Evolutionary conservation across 2,888 invertebrate genomes (phyloP).

Genomic region (Marasmarcha lunaedactyla): DNA sequence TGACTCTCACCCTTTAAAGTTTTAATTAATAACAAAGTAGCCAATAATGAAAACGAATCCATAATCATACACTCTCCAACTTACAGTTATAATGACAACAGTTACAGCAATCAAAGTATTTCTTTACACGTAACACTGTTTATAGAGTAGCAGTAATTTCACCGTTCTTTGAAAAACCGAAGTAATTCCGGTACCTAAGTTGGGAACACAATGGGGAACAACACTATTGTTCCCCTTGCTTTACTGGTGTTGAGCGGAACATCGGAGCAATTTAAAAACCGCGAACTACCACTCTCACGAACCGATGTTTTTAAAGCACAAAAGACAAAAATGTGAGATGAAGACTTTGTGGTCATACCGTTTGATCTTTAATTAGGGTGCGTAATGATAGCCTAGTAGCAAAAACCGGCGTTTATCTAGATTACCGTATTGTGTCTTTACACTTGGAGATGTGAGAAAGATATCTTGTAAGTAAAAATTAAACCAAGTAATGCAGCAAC

Average conservation of each 20-base stretch:
- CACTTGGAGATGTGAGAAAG: constrained; percentile 26
- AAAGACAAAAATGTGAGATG: constrained; percentile 51
- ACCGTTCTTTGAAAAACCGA: no score
- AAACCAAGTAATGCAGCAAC: neutral
- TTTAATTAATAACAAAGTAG: no score
- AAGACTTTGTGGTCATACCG: constrained; percentile 55
- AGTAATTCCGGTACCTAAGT: no score
- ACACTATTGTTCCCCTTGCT: constrained; percentile 14
- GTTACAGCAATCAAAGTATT: no score
- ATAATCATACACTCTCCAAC: no score
- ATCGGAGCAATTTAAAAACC: constrained; percentile 42
- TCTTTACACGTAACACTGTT: no score
- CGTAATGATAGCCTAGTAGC: constrained; percentile 42
- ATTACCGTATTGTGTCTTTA: constrained; percentile 47
- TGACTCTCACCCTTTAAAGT: no score
- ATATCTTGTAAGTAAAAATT: constrained; percentile 17
- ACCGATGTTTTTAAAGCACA: constrained; percentile 46
- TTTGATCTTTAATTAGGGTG: constrained; percentile 64
- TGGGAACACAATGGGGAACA: constrained; percentile 14
- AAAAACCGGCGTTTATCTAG: constrained; percentile 53
- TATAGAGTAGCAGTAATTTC: no score
- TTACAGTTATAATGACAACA: no score
- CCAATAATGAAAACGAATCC: no score
- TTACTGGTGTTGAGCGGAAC: constrained; percentile 26
- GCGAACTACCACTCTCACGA: constrained; percentile 37